Evolutionary conservation across 2,797 vertebrate species (phyloP).

Genomic region (Coregonus sp.): DNA sequence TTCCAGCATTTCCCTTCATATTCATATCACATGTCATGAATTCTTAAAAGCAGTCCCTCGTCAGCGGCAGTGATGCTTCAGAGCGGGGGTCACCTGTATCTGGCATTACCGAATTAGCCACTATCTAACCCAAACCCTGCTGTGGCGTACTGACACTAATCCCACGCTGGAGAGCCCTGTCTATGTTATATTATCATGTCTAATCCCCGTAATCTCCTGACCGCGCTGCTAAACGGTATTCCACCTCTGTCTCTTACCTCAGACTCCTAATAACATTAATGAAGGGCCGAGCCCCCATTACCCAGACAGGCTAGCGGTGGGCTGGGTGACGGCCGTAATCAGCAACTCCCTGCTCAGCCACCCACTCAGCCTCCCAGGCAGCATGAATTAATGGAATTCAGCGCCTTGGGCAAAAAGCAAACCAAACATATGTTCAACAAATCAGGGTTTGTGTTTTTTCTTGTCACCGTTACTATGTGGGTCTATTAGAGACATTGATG

Average conservation of each 20-base stretch:
- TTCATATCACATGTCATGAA: conserved; percentile 62
- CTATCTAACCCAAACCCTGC: conserved; percentile 83
- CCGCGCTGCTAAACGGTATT: conserved; percentile 72
- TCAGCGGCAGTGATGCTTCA: conserved; percentile 61
- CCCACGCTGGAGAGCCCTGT: conserved; percentile 70
- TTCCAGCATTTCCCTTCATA: conserved; percentile 42
- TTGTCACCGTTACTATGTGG: conserved; percentile 73
- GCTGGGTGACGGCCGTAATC: conserved; percentile 63
- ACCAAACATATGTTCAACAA: conserved; percentile 84
- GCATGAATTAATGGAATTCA: conserved; percentile 80
- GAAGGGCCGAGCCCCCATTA: conserved; percentile 66
- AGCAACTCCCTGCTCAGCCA: conserved; percentile 59
- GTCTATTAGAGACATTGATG: conserved; percentile 72
- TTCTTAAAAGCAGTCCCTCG: conserved; percentile 59
- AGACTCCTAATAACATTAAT: conserved; percentile 78
- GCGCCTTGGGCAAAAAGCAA: conserved; percentile 77
- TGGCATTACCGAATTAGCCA: conserved; percentile 77
- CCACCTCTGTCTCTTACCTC: conserved; percentile 80
- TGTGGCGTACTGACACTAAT: conserved; percentile 76
- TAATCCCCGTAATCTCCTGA: conserved; percentile 76
- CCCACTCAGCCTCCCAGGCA: conserved; percentile 72
- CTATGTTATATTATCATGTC: conserved; percentile 76
- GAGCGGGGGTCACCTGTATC: conserved; percentile 76
- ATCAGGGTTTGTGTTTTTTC: conserved; percentile 80
- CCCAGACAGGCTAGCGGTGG: conserved; percentile 50